Conservation (phyloP, 1,140 invertebrate species). For the Stenopsyche tienmushanensis region DNA sequence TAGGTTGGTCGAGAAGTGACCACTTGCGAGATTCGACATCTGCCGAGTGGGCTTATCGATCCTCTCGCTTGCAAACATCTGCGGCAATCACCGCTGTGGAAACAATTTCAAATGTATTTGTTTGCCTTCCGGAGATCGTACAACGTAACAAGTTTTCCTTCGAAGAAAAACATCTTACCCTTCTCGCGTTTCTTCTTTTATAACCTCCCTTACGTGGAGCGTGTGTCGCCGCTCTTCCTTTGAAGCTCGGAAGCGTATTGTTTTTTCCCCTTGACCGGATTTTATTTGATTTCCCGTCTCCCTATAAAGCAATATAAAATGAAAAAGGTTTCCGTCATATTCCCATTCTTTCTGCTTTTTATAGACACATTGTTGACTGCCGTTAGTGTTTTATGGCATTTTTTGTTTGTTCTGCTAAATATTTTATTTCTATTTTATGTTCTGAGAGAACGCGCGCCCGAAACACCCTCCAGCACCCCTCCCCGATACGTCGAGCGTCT, state of each 20-base stretch:
- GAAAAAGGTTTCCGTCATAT: slow-evolving; percentile 41
- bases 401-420: slow-evolving; percentile 42
- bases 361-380: slow-evolving; percentile 42
- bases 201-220: slow-evolving; percentile 22
- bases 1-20: not conserved
- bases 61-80: slow-evolving; percentile 29
- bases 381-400: slow-evolving; percentile 41
- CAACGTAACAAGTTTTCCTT: slow-evolving; percentile 39
- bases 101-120: slow-evolving; percentile 40
- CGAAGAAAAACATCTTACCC: slow-evolving; percentile 32
- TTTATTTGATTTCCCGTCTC: slow-evolving; percentile 43
- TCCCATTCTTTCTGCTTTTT: slow-evolving; percentile 40
- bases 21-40: slow-evolving; percentile 4
- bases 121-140: slow-evolving; percentile 37
- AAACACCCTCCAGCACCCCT: not conserved
- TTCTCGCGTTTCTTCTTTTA: slow-evolving; percentile 21
- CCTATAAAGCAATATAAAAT: slow-evolving; percentile 42
- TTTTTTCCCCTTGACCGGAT: slow-evolving; percentile 42
- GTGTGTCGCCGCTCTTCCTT: slow-evolving; percentile 22
- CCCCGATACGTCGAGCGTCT: slow-evolving; percentile 3
- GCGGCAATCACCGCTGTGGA: slow-evolving; percentile 36
- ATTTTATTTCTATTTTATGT: slow-evolving; percentile 41
- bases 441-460: slow-evolving; percentile 29
- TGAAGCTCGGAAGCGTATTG: slow-evolving; percentile 33
- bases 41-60: slow-evolving; percentile 16